Evolutionary conservation across 2,888 invertebrate species (phyloP).

Genomic region (Papilio gigon): DNA sequence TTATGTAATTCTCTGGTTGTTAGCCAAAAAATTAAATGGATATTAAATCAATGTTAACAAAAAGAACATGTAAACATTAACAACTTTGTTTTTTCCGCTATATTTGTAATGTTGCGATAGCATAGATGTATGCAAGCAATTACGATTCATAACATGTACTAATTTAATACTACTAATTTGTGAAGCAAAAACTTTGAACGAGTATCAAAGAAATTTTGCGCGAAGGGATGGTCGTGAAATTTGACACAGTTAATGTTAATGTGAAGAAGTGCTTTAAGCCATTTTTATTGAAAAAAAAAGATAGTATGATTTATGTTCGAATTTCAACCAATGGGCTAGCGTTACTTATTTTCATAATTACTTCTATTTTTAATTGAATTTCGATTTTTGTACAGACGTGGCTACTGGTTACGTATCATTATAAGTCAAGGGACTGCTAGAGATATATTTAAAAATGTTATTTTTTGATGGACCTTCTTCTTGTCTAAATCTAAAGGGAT

Average conservation of each 20-base stretch:
- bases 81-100: neutral
- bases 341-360: conserved; percentile 38
- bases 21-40: conserved; percentile 13
- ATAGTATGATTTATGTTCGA: no score
- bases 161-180: no score
- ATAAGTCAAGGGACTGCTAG: conserved; percentile 11
- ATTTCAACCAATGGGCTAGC: no score
- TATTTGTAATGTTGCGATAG: conserved; percentile 17
- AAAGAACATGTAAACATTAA: conserved; percentile 10
- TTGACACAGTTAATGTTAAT: no score
- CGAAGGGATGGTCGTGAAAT: no score
- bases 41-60: conserved; percentile 3
- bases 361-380: conserved; percentile 31
- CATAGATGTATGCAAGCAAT: conserved; percentile 12
- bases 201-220: no score
- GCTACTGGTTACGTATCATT: conserved; percentile 14
- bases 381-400: conserved; percentile 17
- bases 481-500: neutral
- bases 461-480: neutral
- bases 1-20: conserved; percentile 29
- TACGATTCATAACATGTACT: no score
- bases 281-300: no score
- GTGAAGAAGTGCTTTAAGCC: no score
- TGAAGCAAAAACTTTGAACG: no score
- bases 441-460: conserved; percentile 8